Conservation (phyloP, 2,797 vertebrate species). For the Helarctos malayanus region DNA sequence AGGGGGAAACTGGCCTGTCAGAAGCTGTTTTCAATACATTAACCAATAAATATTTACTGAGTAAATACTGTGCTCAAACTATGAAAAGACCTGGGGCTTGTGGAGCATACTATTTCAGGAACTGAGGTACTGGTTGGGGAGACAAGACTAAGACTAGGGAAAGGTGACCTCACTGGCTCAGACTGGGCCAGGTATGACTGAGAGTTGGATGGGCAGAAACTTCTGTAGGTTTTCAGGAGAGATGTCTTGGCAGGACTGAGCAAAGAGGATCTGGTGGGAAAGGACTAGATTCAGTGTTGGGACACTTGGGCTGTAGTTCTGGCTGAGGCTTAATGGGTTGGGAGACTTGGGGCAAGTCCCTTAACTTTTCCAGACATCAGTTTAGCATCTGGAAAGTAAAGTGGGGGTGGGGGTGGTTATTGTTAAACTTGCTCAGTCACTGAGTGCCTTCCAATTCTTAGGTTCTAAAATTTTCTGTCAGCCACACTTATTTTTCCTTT, state of each 20-base stretch:
- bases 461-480: not conserved
- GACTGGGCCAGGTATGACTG: not conserved
- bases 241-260: not conserved
- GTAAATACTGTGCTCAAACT: not conserved
- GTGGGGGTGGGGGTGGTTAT: not conserved
- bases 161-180: not conserved
- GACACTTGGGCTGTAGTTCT: not conserved
- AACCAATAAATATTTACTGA: not conserved
- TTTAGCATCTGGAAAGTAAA: constrained; percentile 30
- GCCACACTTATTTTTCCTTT: not conserved
- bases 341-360: not conserved
- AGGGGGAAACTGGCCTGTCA: not conserved
- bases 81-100: not conserved
- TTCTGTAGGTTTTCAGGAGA: not conserved
- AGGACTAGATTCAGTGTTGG: not conserved
- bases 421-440: constrained; percentile 9
- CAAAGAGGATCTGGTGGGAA: not conserved
- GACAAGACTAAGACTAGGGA: not conserved
- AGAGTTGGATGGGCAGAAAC: not conserved
- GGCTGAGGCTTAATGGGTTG: not conserved
- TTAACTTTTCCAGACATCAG: not conserved
- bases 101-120: not conserved
- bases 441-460: not conserved
- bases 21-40: not conserved
- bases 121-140: not conserved